Evolutionary conservation across 2,797 vertebrate genomes (phyloP), one percentile per base, ranked within the genome.

Genomic region (Tiaroga cobitis): DNA sequence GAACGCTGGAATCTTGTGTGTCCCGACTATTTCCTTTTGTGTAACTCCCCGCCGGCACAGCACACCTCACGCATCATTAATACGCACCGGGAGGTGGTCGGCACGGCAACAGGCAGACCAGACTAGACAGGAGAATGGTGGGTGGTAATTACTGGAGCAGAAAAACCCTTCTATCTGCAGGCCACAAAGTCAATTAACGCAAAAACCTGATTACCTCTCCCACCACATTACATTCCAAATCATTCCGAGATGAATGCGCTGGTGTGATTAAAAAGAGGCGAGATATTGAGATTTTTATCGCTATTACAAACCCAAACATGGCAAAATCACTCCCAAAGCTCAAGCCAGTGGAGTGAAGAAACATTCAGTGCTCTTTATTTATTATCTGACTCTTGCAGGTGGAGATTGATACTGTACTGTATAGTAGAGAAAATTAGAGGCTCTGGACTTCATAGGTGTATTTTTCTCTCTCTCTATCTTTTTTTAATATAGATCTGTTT

Each of bases 141-240:
- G 86, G 87, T 81, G 88, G 84, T 87, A 91, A 92, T 88, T 93
- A 93, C 87, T 88, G 89, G 88, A 85, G 89, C 89, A 91, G 92
- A 93, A 94, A 90, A 89, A 91, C 90, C 41, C 67, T 76, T 83
- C 87, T 88, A 89, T 89, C 87, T 87, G 80, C 76, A 87, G 82
- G 74, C 75, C n/a, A 90, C 90, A 92, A 94, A 94, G 93, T 94
- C 94, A 94, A 95, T 95, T 94, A 94, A 93, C 86, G 82, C 91
- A 90, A 90, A 49, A 92, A 80, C 90, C 90, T 93, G 93, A 95
- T 94, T 94, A 94, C 91, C 90, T 92, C 89, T 87, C 90, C 92
- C 92, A 92, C 92, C 92, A 94, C 95, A 96, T 95, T 93, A 94
- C 94, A 95, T 92, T 92, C 56, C 79, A 83, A 77, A 89, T 90